Evolutionary conservation across 2,797 vertebrate genomes (phyloP).

Genomic region (Valencia hispanica): DNA sequence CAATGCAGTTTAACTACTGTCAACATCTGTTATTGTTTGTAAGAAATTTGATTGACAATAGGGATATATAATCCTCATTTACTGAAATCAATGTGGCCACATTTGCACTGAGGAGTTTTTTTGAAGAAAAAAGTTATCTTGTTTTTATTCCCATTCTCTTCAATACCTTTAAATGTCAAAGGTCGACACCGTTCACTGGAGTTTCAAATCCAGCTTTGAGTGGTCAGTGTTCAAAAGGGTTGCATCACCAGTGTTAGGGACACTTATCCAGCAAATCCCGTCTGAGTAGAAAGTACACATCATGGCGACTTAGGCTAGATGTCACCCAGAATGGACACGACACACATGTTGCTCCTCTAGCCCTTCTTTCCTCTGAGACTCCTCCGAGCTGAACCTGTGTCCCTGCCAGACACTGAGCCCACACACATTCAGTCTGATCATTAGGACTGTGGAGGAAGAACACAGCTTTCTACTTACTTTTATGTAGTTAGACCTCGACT

Average conservation of each 20-base stretch:
- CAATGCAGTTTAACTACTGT: background rate
- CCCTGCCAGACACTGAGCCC: background rate
- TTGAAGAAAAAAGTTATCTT: slow-evolving; percentile 3
- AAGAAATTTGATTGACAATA: background rate
- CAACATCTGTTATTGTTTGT: background rate
- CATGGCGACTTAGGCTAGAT: slow-evolving; percentile 58
- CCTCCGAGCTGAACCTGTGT: slow-evolving; percentile 31
- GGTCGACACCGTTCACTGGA: slow-evolving; percentile 67
- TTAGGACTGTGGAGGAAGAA: slow-evolving; percentile 3
- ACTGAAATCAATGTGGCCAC: background rate
- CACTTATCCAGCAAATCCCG: slow-evolving; percentile 77
- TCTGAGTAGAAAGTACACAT: slow-evolving; percentile 75
- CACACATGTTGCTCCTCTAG: slow-evolving; percentile 31
- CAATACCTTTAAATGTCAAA: slow-evolving; percentile 60
- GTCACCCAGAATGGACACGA: slow-evolving; percentile 45
- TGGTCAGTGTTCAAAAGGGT: slow-evolving; percentile 68
- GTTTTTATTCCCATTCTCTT: background rate
- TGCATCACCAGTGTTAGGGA: slow-evolving; percentile 65
- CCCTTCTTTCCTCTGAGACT: slow-evolving; percentile 19
- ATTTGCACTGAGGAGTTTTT: background rate
- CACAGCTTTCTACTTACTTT: background rate
- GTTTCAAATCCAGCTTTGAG: slow-evolving; percentile 78
- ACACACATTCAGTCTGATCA: slow-evolving; percentile 8
- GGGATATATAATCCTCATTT: background rate
- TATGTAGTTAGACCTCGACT: background rate